These are phyloP conservation scores for Hirtodrosophila alboralis DNA, from an alignment of 2,888 invertebrate species.

Conservation along the genomic window DNA sequence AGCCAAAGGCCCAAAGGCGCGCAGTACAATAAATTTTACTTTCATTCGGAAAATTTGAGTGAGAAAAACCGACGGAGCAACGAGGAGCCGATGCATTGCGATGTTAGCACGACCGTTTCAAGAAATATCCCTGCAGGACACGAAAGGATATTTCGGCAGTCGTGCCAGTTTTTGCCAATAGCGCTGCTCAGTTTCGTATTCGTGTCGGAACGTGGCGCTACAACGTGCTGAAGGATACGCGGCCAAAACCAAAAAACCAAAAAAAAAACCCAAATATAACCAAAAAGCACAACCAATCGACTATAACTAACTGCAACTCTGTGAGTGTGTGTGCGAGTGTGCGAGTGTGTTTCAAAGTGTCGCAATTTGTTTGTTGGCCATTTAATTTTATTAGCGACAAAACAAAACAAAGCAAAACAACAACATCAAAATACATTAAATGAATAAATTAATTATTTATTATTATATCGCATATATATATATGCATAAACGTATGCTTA, in stretches of 20 bases:
- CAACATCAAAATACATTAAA: conserved; percentile 71
- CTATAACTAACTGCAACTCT: conserved; percentile 30
- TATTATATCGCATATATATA: conserved; percentile 39
- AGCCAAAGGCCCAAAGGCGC: conserved; percentile 12
- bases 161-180: conserved; percentile 77
- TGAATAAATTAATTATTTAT: conserved; percentile 74
- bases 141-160: conserved; percentile 67
- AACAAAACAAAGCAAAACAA: conserved; percentile 18
- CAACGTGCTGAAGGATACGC: conserved; percentile 82
- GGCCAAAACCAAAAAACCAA: conserved; percentile 28
- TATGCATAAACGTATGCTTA: conserved; percentile 21
- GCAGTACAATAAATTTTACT: conserved; percentile 59
- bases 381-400: conserved; percentile 64
- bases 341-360: too few species aligned
- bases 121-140: conserved; percentile 61
- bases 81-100: too few species aligned
- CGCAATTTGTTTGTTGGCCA: conserved; percentile 31
- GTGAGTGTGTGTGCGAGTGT: conserved; percentile 36
- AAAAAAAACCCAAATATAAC: conserved; percentile 11
- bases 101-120: too few species aligned
- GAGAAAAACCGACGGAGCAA: conserved; percentile 50
- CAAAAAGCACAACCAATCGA: conserved; percentile 22
- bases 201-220: conserved; percentile 84
- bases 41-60: conserved; percentile 79
- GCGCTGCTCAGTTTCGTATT: conserved; percentile 84